These are phyloP conservation scores for Lithophane semibrunnea DNA, from an alignment of 2,888 invertebrate genomes.

Conservation along the genomic window DNA sequence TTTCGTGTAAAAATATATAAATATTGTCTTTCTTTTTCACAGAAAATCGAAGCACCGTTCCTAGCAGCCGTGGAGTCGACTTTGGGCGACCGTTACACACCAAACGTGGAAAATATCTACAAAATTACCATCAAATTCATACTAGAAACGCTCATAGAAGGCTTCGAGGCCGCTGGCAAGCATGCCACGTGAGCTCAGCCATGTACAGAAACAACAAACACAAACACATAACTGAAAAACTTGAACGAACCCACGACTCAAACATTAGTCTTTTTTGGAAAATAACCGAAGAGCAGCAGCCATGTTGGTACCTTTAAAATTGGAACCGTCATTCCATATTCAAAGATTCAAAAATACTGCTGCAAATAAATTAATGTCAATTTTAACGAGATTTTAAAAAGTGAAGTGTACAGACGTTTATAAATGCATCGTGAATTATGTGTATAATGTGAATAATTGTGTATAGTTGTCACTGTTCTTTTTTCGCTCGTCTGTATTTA, in stretches of 20 bases:
- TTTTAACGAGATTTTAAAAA: slow-evolving; percentile 67
- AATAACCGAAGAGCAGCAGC: slow-evolving; percentile 31
- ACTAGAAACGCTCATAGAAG: slow-evolving; percentile 95
- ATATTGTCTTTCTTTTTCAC: slow-evolving; percentile 71
- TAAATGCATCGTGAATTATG: slow-evolving; percentile 70
- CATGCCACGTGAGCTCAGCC: slow-evolving; percentile 78
- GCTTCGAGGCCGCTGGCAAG: slow-evolving; percentile 91
- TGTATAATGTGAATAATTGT: slow-evolving; percentile 76
- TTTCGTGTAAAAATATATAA: neutral
- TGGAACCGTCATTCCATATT: slow-evolving; percentile 58
- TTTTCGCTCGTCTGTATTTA: slow-evolving; percentile 67
- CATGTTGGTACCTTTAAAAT: slow-evolving; percentile 58
- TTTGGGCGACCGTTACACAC: slow-evolving; percentile 96
- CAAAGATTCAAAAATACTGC: slow-evolving; percentile 48
- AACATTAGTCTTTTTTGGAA: slow-evolving; percentile 34
- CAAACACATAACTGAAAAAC: slow-evolving; percentile 51
- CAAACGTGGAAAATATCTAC: slow-evolving; percentile 97
- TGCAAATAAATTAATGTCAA: slow-evolving; percentile 69
- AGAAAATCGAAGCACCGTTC: slow-evolving; percentile 98
- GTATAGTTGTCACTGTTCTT: slow-evolving; percentile 67
- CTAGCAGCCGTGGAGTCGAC: slow-evolving; percentile 96
- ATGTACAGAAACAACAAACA: slow-evolving; percentile 52
- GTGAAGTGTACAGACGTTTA: slow-evolving; percentile 68
- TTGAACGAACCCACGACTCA: slow-evolving; percentile 35
- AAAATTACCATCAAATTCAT: slow-evolving; percentile 97